Evolutionary conservation across 2,888 invertebrate species (phyloP), one percentile per base, ranked within the genome.

Genomic region (Lasioglossum malachurum): DNA sequence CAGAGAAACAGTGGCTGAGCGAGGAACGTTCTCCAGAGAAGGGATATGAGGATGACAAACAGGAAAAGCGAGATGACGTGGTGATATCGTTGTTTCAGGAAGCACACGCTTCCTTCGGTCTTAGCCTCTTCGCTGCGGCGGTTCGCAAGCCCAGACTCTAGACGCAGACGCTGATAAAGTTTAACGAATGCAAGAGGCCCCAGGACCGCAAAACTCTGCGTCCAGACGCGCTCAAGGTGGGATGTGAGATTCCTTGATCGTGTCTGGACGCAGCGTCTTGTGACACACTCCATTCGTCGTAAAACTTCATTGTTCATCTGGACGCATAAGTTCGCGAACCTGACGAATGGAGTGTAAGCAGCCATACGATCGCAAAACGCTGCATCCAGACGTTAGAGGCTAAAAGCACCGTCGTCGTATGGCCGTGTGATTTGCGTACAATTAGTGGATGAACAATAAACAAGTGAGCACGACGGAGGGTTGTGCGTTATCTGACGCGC

Each of bases 11-110:
- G 71, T 41, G n/a, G n/a, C n/a, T n/a, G 38, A n/a, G 23, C 35
- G 69, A 41, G 71, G 38, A 3, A 71, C 71, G n/a, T 71, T 71
- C 38, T 71, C n/a, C 38, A n/a, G 71, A 41, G 41, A 10, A 0
- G n/a, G 71, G 71, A 38, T 44, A 44, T 38, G n/a, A 71, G 71
- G 71, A 41, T 38, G 41, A 38, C 41, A 38, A 71, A 71, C n/a
- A n/a, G 71, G 71, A n/a, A 41, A 71, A 71, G 41, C 71, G n/a
- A 71, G 71, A 71, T 41, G 41, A 71, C 41, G 71, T n/a, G 69
- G 12, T 57, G n/a, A 57, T 57, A 57, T n/a, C 10, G 23, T 53
- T 53, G 7, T 49, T 8, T 49, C 19, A 71, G 41, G 41, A n/a
- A 41, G 14, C 14, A 4, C 4, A 14, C 71, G n/a, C 14, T 41